phyloP scores from a whole-genome alignment of 2,888 invertebrate genomes.

The Ceraclea dissimilis region DNA sequence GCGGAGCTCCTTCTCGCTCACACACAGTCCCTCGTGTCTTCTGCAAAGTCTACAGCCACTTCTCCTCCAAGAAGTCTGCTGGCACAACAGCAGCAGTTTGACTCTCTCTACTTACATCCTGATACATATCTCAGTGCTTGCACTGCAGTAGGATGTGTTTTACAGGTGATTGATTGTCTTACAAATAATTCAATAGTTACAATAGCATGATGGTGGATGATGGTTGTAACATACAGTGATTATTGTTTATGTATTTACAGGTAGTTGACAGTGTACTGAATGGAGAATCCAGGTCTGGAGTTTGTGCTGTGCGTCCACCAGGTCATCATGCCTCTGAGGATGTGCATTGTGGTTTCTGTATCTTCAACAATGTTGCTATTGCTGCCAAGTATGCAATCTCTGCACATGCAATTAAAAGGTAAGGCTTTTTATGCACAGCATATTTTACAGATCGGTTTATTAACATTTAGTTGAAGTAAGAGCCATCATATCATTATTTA shows the following conservation, averaged over 20 bases:
- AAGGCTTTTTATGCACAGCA: slow-evolving; percentile 19
- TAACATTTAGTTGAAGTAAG: too few relatives aligned
- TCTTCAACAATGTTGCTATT: slow-evolving; percentile 79
- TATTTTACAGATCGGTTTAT: too few relatives aligned
- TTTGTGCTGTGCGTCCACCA: slow-evolving; percentile 81
- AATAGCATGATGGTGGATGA: too few relatives aligned
- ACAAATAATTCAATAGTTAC: too few relatives aligned
- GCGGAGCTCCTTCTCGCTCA: slow-evolving; percentile 61
- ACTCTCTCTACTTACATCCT: slow-evolving; percentile 63
- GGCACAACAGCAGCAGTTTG: slow-evolving; percentile 44
- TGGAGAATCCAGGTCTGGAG: slow-evolving; percentile 58
- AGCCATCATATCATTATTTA: too few relatives aligned
- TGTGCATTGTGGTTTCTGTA: slow-evolving; percentile 79
- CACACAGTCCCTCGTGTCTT: slow-evolving; percentile 39
- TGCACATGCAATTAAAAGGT: slow-evolving; percentile 54
- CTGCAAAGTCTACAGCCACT: slow-evolving; percentile 39
- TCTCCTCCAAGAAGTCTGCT: slow-evolving; percentile 40
- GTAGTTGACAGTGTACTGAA: slow-evolving; percentile 62
- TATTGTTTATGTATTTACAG: slow-evolving; percentile 29
- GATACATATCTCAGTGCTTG: slow-evolving; percentile 63
- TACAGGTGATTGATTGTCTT: slow-evolving; percentile 53
- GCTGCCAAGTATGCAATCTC: slow-evolving; percentile 70
- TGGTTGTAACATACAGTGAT: too few relatives aligned
- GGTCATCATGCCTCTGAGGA: slow-evolving; percentile 83
- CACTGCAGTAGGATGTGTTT: slow-evolving; percentile 67